These are phyloP conservation scores for Porites evermanni DNA, from an alignment of 92 coral and sea anemone genomes.

Conservation along the genomic window DNA sequence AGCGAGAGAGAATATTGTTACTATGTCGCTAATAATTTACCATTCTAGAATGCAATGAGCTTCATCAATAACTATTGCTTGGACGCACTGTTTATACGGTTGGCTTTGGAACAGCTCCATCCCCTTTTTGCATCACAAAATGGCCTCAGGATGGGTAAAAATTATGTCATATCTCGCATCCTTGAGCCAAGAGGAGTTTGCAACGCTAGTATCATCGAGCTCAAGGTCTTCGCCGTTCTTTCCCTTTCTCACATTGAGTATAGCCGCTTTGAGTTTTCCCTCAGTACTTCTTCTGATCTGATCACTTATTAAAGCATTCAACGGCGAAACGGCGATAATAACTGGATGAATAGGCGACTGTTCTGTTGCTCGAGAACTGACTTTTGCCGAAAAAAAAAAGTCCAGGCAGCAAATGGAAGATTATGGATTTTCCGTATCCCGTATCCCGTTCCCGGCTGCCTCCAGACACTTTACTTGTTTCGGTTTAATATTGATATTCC, in stretches of 20 bases:
- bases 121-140: conserved; percentile 54
- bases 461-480: no score
- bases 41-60: conserved; percentile 71
- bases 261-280: conserved; percentile 49
- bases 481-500: no score
- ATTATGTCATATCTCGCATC: conserved; percentile 46
- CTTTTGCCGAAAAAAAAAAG: no score
- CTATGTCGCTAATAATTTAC: conserved; percentile 5
- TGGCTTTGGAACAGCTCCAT: conserved; percentile 51
- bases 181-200: conserved; percentile 32
- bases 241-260: conserved; percentile 36
- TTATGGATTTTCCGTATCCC: no score
- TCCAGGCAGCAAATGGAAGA: no score
- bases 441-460: no score
- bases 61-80: conserved; percentile 63
- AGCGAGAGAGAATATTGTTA: no score
- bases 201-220: conserved; percentile 2
- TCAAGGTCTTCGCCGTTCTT: conserved; percentile 20
- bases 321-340: conserved; percentile 48
- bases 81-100: conserved; percentile 52
- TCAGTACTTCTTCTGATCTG: conserved; percentile 54
- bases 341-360: conserved; percentile 14
- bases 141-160: conserved; percentile 58
- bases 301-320: conserved; percentile 51
- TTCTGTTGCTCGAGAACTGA: no score